phyloP scores from a whole-genome alignment of 1,140 invertebrate genomes.

The Paramacrobiotus metropolitanus region DNA sequence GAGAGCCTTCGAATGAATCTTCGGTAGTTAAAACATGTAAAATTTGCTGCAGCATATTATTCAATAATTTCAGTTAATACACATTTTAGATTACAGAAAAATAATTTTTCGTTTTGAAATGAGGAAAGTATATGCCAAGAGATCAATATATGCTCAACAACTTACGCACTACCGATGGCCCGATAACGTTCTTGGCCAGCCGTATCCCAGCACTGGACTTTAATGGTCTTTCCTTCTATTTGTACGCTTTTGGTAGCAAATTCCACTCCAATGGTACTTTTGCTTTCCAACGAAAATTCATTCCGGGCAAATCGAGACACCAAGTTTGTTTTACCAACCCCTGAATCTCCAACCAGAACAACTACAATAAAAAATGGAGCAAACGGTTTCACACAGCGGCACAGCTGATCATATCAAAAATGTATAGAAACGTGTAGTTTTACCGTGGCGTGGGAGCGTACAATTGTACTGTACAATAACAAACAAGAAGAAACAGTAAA shows the following conservation, averaged over 20 bases:
- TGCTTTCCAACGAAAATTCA: conserved; percentile 99
- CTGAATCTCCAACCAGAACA: conserved; percentile 96
- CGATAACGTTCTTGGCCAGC: conserved; percentile 8
- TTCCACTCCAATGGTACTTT: conserved; percentile 99
- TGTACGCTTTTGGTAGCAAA: conserved; percentile 80
- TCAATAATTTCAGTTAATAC: too few relatives aligned
- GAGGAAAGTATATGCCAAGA: too few relatives aligned
- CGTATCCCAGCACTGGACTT: conserved; percentile 9
- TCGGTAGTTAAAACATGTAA: too few relatives aligned
- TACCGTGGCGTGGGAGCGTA: too few relatives aligned
- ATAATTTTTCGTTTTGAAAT: too few relatives aligned
- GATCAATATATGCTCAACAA: too few relatives aligned
- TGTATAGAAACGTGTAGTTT: too few relatives aligned
- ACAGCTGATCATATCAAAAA: background rate
- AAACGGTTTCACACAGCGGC: background rate
- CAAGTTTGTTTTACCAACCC: conserved; percentile 97
- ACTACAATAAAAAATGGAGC: conserved; percentile 45
- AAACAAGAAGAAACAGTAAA: too few relatives aligned
- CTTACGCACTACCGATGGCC: conserved; percentile 6
- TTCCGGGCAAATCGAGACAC: conserved; percentile 97
- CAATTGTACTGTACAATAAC: too few relatives aligned
- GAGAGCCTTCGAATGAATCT: too few relatives aligned
- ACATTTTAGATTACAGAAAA: too few relatives aligned
- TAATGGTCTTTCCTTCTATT: conserved; percentile 75
- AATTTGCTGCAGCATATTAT: too few relatives aligned